Evolutionary conservation across 2,888 invertebrate species (phyloP).

Genomic region (Ernsta delagoae): DNA sequence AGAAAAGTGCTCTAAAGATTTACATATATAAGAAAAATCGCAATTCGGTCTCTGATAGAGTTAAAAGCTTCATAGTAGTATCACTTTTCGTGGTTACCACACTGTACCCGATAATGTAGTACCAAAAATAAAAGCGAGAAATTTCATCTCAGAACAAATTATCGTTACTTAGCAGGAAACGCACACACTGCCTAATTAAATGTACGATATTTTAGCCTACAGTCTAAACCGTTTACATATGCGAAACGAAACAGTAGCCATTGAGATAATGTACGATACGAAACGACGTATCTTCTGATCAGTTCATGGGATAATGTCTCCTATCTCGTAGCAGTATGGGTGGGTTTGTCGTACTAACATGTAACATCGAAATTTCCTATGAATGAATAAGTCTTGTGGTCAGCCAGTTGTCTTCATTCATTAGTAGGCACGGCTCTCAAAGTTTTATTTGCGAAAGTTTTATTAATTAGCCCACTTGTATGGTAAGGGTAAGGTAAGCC

Average conservation of each 20-base stretch:
- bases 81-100: too few relatives aligned
- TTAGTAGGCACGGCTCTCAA: slow-evolving; percentile 22
- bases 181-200: slow-evolving; percentile 20
- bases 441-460: background rate
- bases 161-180: slow-evolving; percentile 24
- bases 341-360: slow-evolving; percentile 10
- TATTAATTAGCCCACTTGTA: too few relatives aligned
- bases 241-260: slow-evolving; percentile 43
- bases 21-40: too few relatives aligned
- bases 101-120: too few relatives aligned
- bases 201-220: slow-evolving; percentile 36
- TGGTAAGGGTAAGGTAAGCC: too few relatives aligned
- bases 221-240: slow-evolving; percentile 41
- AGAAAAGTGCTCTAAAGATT: too few relatives aligned
- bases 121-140: background rate
- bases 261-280: slow-evolving; percentile 28
- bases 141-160: slow-evolving; percentile 12
- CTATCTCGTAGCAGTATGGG: slow-evolving; percentile 19
- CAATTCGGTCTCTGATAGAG: too few relatives aligned
- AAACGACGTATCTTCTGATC: slow-evolving; percentile 11
- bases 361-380: slow-evolving; percentile 41
- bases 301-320: slow-evolving; percentile 7
- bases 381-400: slow-evolving; percentile 49
- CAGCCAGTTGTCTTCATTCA: slow-evolving; percentile 40
- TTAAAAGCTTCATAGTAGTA: too few relatives aligned